Percentiles rank a stretch among this genome's conserved stretches.
phyloP scores from a whole-genome alignment of 2,888 invertebrate genomes.

The Malachius bipustulatus region DNA sequence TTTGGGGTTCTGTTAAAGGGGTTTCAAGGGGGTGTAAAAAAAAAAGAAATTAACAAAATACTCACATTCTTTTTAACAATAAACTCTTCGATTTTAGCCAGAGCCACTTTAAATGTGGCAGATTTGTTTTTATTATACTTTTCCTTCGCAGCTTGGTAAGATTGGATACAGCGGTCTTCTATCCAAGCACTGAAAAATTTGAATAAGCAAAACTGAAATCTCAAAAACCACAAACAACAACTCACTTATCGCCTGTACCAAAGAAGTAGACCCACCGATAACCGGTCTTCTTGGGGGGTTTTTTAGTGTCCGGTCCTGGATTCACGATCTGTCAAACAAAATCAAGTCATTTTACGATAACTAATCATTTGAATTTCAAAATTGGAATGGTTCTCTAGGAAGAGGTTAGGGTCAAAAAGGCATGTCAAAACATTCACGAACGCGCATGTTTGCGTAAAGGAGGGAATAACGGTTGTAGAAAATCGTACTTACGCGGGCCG shows the following conservation, averaged over 20 bases:
- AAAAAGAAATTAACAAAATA: conserved; percentile 1
- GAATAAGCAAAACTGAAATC: not conserved
- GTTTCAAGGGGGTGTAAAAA: conserved; percentile 6
- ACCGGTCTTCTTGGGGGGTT: conserved; percentile 62
- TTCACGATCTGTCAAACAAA: conserved; percentile 60
- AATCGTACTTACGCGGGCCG: conserved; percentile 76
- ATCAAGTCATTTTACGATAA: no score
- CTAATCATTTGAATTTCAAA: no score
- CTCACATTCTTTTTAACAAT: conserved; percentile 57
- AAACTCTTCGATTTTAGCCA: conserved; percentile 68
- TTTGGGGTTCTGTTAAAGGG: no score
- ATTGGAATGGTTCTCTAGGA: no score
- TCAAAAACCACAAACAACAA: conserved; percentile 27
- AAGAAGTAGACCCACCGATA: conserved; percentile 86
- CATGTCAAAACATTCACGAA: conserved; percentile 13
- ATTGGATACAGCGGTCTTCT: conserved; percentile 70
- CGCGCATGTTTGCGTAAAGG: conserved; percentile 27
- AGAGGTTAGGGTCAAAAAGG: conserved; percentile 14
- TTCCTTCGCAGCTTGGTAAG: conserved; percentile 69
- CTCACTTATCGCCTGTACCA: conserved; percentile 93
- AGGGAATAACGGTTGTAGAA: conserved; percentile 36
- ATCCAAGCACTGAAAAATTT: conserved; percentile 69
- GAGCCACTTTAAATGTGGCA: conserved; percentile 64
- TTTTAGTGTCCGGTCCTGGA: conserved; percentile 65
- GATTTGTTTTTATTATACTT: conserved; percentile 67